Conservation (phyloP, 2,797 vertebrate species). For the Myoxocephalus aenaeus region DNA sequence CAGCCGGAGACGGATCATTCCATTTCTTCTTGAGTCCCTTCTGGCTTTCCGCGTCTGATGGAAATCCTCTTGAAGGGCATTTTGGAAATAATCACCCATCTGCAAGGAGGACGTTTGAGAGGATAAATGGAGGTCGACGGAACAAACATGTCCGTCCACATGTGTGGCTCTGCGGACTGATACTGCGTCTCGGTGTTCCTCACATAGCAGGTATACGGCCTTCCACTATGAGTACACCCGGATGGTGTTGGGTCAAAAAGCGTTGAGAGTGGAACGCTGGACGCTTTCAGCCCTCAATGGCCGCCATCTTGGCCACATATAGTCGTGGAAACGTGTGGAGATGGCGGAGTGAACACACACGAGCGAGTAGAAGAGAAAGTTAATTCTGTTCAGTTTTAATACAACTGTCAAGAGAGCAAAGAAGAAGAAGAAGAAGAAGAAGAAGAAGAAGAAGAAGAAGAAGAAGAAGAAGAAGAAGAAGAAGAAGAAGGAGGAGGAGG, state of each 20-base stretch:
- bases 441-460: too few species aligned
- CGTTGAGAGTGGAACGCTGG: background rate
- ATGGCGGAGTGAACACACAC: background rate
- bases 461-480: too few species aligned
- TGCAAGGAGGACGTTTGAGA: slow-evolving; percentile 48
- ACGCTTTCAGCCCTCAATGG: background rate
- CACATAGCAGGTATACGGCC: background rate
- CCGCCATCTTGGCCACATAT: background rate
- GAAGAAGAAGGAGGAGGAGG: too few species aligned
- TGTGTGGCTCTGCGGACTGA: background rate
- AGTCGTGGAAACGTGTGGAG: background rate
- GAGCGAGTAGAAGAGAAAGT: too few species aligned
- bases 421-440: too few species aligned
- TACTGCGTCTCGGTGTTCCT: background rate
- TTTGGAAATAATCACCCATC: slow-evolving; percentile 53
- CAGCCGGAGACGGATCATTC: slow-evolving; percentile 46
- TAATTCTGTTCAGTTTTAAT: too few species aligned
- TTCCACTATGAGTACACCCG: background rate
- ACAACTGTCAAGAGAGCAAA: too few species aligned
- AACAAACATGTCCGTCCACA: slow-evolving; percentile 14
- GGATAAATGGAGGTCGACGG: slow-evolving; percentile 21
- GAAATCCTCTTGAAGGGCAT: slow-evolving; percentile 46
- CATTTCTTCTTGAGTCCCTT: slow-evolving; percentile 42
- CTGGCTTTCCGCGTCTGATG: slow-evolving; percentile 47
- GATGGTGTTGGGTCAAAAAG: background rate